Percentiles rank a stretch among this genome's conserved stretches.
phyloP scores from a whole-genome alignment of 1,140 invertebrate genomes.

The Nomia melanderi region DNA sequence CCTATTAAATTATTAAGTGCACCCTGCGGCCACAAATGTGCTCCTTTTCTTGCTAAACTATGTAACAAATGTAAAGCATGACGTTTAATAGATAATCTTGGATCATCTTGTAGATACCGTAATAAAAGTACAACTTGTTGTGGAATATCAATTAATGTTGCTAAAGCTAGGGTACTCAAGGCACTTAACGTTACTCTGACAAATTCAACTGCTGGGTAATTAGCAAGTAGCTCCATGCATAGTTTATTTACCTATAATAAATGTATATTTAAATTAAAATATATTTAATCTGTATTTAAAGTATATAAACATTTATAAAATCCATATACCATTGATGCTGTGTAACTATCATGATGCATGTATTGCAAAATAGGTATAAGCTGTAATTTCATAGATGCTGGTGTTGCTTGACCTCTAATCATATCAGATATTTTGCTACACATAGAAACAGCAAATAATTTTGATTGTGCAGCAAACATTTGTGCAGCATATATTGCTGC shows the following conservation, averaged over 20 bases:
- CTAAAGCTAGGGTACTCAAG: conserved; percentile 92
- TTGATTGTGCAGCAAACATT: conserved; percentile 95
- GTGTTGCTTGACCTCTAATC: conserved; percentile 95
- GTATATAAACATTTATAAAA: background rate
- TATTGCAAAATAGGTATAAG: conserved; percentile 95
- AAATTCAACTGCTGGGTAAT: conserved; percentile 94
- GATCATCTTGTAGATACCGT: conserved; percentile 83
- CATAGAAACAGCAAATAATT: conserved; percentile 97
- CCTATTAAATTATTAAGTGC: conserved; percentile 85
- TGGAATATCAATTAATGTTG: conserved; percentile 94
- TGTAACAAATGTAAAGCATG: conserved; percentile 89
- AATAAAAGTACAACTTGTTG: conserved; percentile 87
- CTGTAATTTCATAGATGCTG: conserved; percentile 94
- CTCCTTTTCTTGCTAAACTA: conserved; percentile 87
- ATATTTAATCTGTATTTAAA: too few species aligned
- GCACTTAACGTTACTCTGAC: conserved; percentile 93
- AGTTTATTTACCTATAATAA: conserved; percentile 84
- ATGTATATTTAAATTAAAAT: too few species aligned
- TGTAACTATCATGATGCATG: conserved; percentile 95
- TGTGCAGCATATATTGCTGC: conserved; percentile 97
- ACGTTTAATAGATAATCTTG: conserved; percentile 87
- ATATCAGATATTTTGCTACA: conserved; percentile 97
- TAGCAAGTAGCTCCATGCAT: conserved; percentile 90
- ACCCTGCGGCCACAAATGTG: conserved; percentile 90
- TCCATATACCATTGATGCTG: conserved; percentile 88